Evolutionary conservation across 1,140 invertebrate genomes (phyloP).

Genomic region (Megalonaias nervosa): DNA sequence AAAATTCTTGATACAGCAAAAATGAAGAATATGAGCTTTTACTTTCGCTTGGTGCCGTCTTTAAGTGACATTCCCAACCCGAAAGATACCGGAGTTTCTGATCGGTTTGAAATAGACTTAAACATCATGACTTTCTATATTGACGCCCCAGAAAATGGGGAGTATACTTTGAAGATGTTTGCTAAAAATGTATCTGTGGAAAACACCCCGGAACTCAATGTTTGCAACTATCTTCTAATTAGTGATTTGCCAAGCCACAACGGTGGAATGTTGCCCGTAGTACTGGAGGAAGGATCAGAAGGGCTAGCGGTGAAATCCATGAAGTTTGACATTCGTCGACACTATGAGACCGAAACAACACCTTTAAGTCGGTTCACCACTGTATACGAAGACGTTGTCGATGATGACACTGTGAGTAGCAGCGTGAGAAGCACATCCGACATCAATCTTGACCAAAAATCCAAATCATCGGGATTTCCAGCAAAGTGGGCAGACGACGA

Average conservation of each 20-base stretch:
- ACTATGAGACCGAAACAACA: too few species aligned
- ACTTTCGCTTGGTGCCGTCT: constrained; percentile 28
- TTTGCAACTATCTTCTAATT: constrained; percentile 50
- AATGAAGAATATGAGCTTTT: constrained; percentile 36
- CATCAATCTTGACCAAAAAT: too few species aligned
- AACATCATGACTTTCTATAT: constrained; percentile 49
- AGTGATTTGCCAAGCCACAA: constrained; percentile 13
- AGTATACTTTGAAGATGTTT: constrained; percentile 46
- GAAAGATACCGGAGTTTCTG: constrained; percentile 33
- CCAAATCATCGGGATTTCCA: too few species aligned
- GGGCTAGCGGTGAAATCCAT: too few species aligned
- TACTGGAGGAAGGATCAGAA: too few species aligned
- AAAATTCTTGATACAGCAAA: constrained; percentile 32
- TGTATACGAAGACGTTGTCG: too few species aligned
- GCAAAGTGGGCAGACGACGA: too few species aligned
- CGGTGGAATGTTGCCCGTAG: too few species aligned
- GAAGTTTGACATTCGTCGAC: too few species aligned
- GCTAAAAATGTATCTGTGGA: constrained; percentile 28
- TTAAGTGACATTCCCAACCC: constrained; percentile 34
- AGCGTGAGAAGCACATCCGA: too few species aligned
- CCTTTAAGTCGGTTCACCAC: too few species aligned
- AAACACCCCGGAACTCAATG: constrained; percentile 34
- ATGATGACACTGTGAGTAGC: too few species aligned
- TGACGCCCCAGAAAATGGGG: constrained; percentile 47
- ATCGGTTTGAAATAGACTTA: constrained; percentile 39